Evolutionary conservation across 2,888 invertebrate species (phyloP).

Genomic region (Pilophorus perplexus): DNA sequence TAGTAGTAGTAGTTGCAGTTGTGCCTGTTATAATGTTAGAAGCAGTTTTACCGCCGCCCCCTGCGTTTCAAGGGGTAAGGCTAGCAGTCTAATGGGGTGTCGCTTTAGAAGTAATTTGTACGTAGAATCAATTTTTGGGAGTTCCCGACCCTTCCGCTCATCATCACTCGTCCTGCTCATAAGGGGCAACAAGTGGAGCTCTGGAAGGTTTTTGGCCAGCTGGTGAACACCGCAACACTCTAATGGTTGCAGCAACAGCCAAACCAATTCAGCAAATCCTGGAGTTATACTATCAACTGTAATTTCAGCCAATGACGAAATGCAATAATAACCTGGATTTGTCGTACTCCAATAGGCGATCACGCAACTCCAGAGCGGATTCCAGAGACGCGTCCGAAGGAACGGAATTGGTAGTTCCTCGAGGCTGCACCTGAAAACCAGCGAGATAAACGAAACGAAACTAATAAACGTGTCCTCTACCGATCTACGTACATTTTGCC

Average conservation of each 20-base stretch:
- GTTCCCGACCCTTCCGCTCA: no score
- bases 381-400: conserved; percentile 54
- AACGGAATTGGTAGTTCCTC: background rate
- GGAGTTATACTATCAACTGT: background rate
- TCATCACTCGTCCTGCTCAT: background rate
- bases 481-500: conserved; percentile 71
- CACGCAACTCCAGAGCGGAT: conserved; percentile 72
- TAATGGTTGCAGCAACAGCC: no score
- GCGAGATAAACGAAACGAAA: background rate
- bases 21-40: no score
- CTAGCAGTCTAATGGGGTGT: no score
- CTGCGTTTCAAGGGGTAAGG: no score
- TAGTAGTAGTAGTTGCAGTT: no score
- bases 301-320: background rate
- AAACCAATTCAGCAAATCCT: no score
- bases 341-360: conserved; percentile 81
- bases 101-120: no score
- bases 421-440: conserved; percentile 11
- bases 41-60: no score
- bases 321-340: conserved; percentile 62
- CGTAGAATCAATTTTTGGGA: no score
- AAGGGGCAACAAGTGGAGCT: background rate
- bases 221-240: no score
- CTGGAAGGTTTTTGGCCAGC: background rate
- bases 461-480: no score